Percentiles rank a stretch among this genome's conserved stretches.
Conservation (phyloP, 2,797 vertebrate genomes). For the Loris lydekkerianus region DNA sequence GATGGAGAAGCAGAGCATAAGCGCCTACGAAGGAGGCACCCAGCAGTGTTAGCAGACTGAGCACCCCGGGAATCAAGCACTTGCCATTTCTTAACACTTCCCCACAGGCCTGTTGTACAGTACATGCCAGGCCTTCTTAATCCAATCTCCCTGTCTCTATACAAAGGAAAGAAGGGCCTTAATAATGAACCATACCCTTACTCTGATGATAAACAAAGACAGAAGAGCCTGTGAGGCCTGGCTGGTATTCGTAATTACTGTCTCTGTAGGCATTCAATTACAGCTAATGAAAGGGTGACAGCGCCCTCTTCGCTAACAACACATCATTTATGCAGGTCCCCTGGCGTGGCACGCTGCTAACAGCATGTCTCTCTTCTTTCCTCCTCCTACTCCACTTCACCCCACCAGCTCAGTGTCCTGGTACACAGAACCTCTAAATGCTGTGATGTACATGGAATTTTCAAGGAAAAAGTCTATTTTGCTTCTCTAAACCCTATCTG, state of each 20-base stretch:
- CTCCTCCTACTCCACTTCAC: neutral
- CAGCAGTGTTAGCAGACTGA: neutral
- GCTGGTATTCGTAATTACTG: conserved; percentile 85
- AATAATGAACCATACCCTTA: conserved; percentile 84
- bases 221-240: conserved; percentile 85
- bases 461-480: conserved; percentile 29
- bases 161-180: conserved; percentile 76
- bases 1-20: too few relatives aligned
- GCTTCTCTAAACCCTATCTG: neutral
- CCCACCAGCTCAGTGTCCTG: fast-evolving
- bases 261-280: conserved; percentile 83
- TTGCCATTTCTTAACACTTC: conserved; percentile 50
- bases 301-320: conserved; percentile 54
- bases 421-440: neutral
- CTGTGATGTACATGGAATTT: neutral
- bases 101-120: conserved; percentile 54
- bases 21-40: neutral
- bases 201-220: conserved; percentile 87
- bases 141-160: conserved; percentile 76
- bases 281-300: conserved; percentile 80
- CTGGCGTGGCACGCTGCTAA: conserved; percentile 61
- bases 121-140: conserved; percentile 78
- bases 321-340: conserved; percentile 9
- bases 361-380: neutral
- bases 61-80: neutral